Evolutionary conservation across 2,888 invertebrate genomes (phyloP).

Genomic region (Epinotia demarniana): DNA sequence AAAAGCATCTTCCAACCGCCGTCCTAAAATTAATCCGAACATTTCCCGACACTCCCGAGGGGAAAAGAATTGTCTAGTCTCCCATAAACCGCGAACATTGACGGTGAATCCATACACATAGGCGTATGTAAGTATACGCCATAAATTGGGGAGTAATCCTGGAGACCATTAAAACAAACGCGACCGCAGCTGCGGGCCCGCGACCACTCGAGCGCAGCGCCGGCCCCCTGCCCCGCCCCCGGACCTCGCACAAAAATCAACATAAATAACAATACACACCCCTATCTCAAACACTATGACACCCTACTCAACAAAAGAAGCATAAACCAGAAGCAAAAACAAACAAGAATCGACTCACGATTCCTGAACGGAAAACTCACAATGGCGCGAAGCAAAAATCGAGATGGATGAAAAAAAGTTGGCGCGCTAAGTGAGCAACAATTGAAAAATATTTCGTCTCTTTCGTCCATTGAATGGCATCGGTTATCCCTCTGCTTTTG

Average conservation of each 20-base stretch:
- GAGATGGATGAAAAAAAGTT: constrained; percentile 53
- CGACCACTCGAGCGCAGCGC: constrained; percentile 73
- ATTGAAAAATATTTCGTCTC: constrained; percentile 84
- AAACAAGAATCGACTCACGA: constrained; percentile 50
- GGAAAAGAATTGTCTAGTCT: constrained; percentile 64
- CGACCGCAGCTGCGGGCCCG: constrained; percentile 73
- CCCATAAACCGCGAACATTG: constrained; percentile 63
- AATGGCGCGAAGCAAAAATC: constrained; percentile 41
- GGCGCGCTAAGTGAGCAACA: constrained; percentile 77
- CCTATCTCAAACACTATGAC: constrained; percentile 81
- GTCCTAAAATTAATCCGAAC: constrained; percentile 50
- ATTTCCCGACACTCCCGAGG: constrained; percentile 49
- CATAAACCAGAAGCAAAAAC: constrained; percentile 48
- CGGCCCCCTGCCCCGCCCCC: constrained; percentile 79
- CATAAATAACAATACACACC: constrained; percentile 85
- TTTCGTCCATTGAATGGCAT: constrained; percentile 78
- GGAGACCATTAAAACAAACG: constrained; percentile 80
- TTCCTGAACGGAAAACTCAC: constrained; percentile 50
- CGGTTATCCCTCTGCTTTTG: constrained; percentile 75
- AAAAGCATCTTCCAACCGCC: constrained; percentile 38
- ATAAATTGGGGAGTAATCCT: constrained; percentile 66
- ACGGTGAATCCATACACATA: constrained; percentile 56
- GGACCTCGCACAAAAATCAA: constrained; percentile 80
- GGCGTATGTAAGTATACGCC: constrained; percentile 63
- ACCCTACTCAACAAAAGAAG: constrained; percentile 51